Percentiles rank a stretch among this genome's conserved stretches.
phyloP scores from a whole-genome alignment of 2,113 vertebrate genomes.

The Xiphophorus hellerii region DNA sequence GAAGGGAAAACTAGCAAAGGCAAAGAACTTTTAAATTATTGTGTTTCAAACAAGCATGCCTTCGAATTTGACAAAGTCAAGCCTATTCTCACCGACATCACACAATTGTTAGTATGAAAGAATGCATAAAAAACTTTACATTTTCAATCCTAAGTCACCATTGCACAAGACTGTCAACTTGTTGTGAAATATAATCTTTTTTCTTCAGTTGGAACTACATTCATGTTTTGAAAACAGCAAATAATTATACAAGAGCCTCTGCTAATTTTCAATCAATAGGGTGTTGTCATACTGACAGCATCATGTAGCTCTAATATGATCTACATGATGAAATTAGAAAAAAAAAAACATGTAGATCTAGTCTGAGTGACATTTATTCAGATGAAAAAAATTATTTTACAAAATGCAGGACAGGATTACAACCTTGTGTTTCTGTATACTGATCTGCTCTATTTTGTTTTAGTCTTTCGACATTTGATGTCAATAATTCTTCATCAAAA shows the following conservation, averaged over 20 bases:
- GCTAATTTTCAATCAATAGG: constrained; percentile 42
- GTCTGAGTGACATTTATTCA: constrained; percentile 43
- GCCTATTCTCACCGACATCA: background rate
- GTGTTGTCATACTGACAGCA: constrained; percentile 14
- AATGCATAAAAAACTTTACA: constrained; percentile 11
- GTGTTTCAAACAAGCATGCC: constrained; percentile 59
- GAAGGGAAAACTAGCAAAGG: constrained; percentile 47
- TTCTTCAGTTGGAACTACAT: constrained; percentile 30
- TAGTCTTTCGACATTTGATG: background rate
- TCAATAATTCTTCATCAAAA: constrained; percentile 2
- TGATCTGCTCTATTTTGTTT: background rate
- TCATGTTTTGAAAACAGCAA: constrained; percentile 47
- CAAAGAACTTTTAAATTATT: constrained; percentile 67
- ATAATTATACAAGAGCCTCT: constrained; percentile 18
- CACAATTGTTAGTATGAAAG: constrained; percentile 17
- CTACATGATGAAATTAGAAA: background rate
- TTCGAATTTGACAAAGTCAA: constrained; percentile 42
- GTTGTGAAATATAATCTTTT: constrained; percentile 29
- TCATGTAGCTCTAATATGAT: too few species aligned
- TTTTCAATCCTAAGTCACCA: constrained; percentile 7
- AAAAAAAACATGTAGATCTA: constrained; percentile 34
- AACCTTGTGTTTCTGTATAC: constrained; percentile 36
- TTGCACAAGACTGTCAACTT: constrained; percentile 13
- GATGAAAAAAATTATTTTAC: constrained; percentile 34
- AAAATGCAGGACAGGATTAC: constrained; percentile 27